Evolutionary conservation across 2,113 vertebrate genomes (phyloP), one percentile per base, ranked within the genome.

Genomic region (Merops nubicus): DNA sequence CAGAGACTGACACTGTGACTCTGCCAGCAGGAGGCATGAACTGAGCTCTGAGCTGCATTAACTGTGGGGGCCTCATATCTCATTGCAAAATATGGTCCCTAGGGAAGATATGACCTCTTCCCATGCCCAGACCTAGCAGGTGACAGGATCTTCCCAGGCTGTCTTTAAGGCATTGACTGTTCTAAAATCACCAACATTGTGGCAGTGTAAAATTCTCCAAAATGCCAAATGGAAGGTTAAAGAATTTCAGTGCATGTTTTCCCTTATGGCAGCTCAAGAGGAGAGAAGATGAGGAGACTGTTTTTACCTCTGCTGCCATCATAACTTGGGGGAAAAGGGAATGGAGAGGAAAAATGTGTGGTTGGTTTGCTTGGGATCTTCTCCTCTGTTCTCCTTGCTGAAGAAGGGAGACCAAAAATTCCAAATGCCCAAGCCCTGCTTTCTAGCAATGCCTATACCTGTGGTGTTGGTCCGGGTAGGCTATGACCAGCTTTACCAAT

Each of bases 61-160:
- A 22, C 18, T 20, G 1, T 23, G 29, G 17, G 43, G 40, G 11
- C 6, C 38, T 28, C 47, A 22, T 47, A 6, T 11, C 57, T 57
- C 67, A 1, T 36, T 72, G 17, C 54, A 8, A 29, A 38, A 15
- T 7, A 6, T 0, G 0, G 15, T 69, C 33, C 31, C 28, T 6
- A 3, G 59, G 83, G 50, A n/a, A 91, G 23, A 10, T 57, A 0
- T 8, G 43, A 40, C 29, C 56, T 82, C 47, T 70, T 59, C 56
- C 43, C 33, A 6, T 54, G 47, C 51, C 56, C 34, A 50, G 3
- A 62, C 31, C 51, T 25, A 11, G 20, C 45, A 29, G 48, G 48
- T 42, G 73, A 19, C 31, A 54, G 62, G 19, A 72, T 70, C 36
- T 76, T 73, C 13, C 20, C 28, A 29, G 34, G 48, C 22, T 42